Evolutionary conservation across 2,113 vertebrate species (phyloP).

Genomic region (Lichenostomus cassidix): DNA sequence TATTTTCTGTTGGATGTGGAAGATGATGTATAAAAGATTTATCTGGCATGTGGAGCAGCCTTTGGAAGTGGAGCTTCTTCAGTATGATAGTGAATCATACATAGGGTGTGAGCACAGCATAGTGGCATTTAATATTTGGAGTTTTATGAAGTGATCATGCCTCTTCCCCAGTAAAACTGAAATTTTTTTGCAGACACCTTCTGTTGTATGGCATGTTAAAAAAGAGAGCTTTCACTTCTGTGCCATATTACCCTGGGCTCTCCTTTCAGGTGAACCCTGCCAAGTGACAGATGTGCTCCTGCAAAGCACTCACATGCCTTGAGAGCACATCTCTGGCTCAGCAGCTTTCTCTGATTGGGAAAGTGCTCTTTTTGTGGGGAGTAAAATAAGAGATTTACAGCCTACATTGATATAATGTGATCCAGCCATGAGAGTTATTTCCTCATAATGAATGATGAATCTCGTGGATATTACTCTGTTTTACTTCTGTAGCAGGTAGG

Average conservation of each 20-base stretch:
- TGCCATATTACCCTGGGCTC: background rate
- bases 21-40: background rate
- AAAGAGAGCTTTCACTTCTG: background rate
- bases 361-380: background rate
- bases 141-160: background rate
- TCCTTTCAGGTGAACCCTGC: background rate
- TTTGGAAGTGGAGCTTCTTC: background rate
- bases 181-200: background rate
- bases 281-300: background rate
- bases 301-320: background rate
- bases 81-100: no score
- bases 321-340: background rate
- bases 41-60: background rate
- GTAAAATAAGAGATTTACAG: background rate
- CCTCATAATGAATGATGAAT: background rate
- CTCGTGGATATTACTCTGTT: background rate
- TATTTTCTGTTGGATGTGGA: background rate
- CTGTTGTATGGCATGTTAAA: background rate
- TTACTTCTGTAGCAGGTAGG: background rate
- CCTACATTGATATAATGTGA: background rate
- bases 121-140: background rate
- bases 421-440: background rate
- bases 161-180: background rate
- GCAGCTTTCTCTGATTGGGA: background rate
- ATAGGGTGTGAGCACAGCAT: rapidly evolving